Evolutionary conservation across 53 echinoderm and acorn worm genomes (phyloP), one percentile per base, ranked within the genome.

Genomic region (Echinometra lucunter): DNA sequence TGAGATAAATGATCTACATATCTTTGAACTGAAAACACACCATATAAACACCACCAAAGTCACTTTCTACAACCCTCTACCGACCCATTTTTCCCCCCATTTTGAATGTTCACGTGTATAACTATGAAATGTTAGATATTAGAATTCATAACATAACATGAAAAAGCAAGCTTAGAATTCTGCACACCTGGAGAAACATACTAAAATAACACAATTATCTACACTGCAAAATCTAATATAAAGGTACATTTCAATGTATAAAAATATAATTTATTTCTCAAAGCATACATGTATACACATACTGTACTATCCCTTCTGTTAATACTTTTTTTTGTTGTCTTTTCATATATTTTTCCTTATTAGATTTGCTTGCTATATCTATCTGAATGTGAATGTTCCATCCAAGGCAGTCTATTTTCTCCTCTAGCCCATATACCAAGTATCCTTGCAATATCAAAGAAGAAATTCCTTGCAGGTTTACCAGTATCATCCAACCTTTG

Each of bases 331-430:
- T 53, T 53, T 44, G 42, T 81, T 44, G 44, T 81, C 11, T 42
- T 81, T 81, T 16, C 30, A 44, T 16, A 81, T 42, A 44, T 44
- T 81, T 45, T 85, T 12, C 15, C 28, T 85, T 17, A 28, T 12
- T 47, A 38, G 18, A 35, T 49, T 85, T 85, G 5, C 53, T 85
- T 10, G 17, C 85, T 85, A 85, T 85, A 16, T 16, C 6, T 85
- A 28, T 85, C 23, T 2, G 1, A 49, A 25, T 28, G 49, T 23
- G 12, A 85, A n/a, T 27, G 16, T 13, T 13, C 37, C 27, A 6
- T n/a, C 37, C 49, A 28, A 85, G 45, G 85, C 85, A 85, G 85
- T 85, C 85, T 85, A 85, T 49, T 23, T 85, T 85, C 42, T 49
- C 53, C 85, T 47, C 45, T n/a, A 85, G 15, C 85, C 25, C 3